A percentile compares a stretch with the other conserved stretches of the same genome.
Evolutionary conservation across 2,888 invertebrate genomes (phyloP).

Genomic region (Ichneumoninae sp.): DNA sequence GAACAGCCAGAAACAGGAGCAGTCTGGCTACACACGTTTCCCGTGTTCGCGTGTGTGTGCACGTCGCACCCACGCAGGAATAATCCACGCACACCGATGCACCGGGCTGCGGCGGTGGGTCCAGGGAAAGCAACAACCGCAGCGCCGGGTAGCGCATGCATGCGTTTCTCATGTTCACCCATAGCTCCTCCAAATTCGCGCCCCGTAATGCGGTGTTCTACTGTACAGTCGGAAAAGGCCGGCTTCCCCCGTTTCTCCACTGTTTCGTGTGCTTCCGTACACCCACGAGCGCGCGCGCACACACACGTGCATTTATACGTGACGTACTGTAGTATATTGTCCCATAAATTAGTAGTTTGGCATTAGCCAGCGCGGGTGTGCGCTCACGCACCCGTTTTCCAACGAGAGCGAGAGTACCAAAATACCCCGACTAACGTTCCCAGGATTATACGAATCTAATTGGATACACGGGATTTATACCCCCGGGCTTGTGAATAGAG

Average conservation of each 20-base stretch:
- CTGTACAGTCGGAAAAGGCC: constrained; percentile 1
- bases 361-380: constrained; percentile 76
- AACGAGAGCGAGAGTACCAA: constrained; percentile 69
- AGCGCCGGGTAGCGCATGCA: constrained; percentile 25
- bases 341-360: constrained; percentile 82
- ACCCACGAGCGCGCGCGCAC: background rate
- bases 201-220: background rate
- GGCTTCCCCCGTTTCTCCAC: constrained; percentile 75
- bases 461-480: constrained; percentile 81
- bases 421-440: constrained; percentile 76
- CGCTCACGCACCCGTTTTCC: constrained; percentile 68
- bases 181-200: constrained; percentile 20
- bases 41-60: background rate
- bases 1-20: constrained; percentile 12
- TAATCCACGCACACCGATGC: constrained; percentile 12
- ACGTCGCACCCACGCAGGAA: background rate
- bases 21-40: background rate
- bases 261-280: constrained; percentile 62
- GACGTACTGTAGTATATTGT: constrained; percentile 39
- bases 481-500: background rate
- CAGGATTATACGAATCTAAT: constrained; percentile 83
- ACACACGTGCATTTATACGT: background rate
- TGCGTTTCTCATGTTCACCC: constrained; percentile 11
- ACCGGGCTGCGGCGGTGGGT: background rate
- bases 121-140: constrained; percentile 2